Percentiles rank a stretch among this genome's conserved stretches.
These are phyloP conservation scores for Acridotheres tristis DNA, from an alignment of 2,797 vertebrate genomes.

Conservation along the genomic window DNA sequence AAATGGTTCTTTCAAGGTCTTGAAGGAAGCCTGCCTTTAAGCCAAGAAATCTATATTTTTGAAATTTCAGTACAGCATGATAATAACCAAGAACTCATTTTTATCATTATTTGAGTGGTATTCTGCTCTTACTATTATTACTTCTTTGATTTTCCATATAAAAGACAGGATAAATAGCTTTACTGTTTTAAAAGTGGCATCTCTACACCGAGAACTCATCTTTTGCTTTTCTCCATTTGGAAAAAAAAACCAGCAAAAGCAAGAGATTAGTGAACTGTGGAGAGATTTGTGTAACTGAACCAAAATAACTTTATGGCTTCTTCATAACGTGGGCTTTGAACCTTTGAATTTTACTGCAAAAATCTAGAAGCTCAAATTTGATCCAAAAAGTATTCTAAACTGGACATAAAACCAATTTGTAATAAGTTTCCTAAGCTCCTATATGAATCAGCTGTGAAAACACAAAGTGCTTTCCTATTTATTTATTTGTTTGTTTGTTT, in stretches of 20 bases:
- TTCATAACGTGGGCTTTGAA: slow-evolving; percentile 2
- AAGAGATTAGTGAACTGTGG: not conserved
- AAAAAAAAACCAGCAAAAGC: not conserved
- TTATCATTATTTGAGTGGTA: not conserved
- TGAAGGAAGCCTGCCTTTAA: not conserved
- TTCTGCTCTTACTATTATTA: not conserved
- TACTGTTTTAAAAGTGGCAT: not conserved
- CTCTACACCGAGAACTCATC: not conserved
- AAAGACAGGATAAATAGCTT: not conserved
- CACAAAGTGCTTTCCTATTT: not conserved
- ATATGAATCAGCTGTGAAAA: not conserved
- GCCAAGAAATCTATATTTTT: not conserved
- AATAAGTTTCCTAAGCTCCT: not conserved
- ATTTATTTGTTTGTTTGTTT: not conserved
- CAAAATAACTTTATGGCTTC: not conserved
- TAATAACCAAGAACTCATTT: not conserved
- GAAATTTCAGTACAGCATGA: not conserved
- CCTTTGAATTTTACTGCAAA: not conserved
- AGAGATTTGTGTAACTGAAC: not conserved
- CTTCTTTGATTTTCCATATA: not conserved
- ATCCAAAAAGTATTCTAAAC: slow-evolving; percentile 21
- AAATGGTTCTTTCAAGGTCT: not conserved
- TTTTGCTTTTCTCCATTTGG: not conserved
- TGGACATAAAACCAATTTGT: not conserved
- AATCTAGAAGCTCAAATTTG: not conserved